Evolutionary conservation across 1,140 invertebrate genomes (phyloP).

Genomic region (Conus betulinus): DNA sequence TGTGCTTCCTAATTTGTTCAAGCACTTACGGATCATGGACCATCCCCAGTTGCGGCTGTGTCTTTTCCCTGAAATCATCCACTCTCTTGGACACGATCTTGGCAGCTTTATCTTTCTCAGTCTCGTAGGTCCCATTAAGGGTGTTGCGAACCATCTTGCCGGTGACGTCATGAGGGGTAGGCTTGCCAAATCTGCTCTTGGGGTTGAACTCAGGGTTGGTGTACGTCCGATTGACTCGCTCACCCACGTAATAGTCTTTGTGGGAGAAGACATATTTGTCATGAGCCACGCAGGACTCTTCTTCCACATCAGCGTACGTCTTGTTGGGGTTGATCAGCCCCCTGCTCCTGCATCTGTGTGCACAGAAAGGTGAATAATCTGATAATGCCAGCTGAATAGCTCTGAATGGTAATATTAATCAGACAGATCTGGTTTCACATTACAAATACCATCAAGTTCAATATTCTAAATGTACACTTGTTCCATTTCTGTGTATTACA

Average conservation of each 20-base stretch:
- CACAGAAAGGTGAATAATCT: too few relatives aligned
- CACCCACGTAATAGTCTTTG: conserved; percentile 69
- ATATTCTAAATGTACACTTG: too few relatives aligned
- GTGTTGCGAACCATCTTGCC: conserved; percentile 64
- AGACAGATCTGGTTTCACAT: too few relatives aligned
- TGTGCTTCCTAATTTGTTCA: not conserved
- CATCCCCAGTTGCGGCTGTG: conserved; percentile 71
- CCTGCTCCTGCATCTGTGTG: conserved; percentile 70
- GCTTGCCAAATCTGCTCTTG: conserved; percentile 66
- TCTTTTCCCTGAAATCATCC: conserved; percentile 73
- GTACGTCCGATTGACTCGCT: conserved; percentile 68
- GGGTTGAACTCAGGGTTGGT: conserved; percentile 57
- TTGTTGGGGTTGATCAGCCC: conserved; percentile 73
- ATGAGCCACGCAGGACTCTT: conserved; percentile 67
- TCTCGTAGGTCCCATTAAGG: conserved; percentile 71
- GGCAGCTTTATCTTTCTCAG: conserved; percentile 65
- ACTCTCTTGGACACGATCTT: conserved; percentile 71
- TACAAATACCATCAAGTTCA: too few relatives aligned
- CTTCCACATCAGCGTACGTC: conserved; percentile 66
- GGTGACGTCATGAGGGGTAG: conserved; percentile 72
- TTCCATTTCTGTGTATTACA: too few relatives aligned
- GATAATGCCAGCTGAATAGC: too few relatives aligned
- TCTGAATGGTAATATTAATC: too few relatives aligned
- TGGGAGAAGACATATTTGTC: conserved; percentile 71
- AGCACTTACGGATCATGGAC: conserved; percentile 73